phyloP scores from a whole-genome alignment of 64 coral and sea anemone genomes.

The Dendronephthya gigantea region DNA sequence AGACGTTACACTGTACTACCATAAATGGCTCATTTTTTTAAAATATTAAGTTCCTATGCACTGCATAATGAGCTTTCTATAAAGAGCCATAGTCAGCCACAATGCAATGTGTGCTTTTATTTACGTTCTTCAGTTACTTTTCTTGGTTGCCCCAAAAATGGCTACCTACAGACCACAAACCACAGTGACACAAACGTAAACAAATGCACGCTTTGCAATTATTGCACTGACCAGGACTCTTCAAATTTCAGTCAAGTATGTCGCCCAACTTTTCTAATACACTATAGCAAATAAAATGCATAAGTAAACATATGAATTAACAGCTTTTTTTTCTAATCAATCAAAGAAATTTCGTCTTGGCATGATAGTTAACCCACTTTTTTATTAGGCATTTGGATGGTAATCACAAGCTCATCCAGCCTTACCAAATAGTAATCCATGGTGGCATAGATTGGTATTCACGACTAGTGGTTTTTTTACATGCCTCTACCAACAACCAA shows the following conservation, averaged over 20 bases:
- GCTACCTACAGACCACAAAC: no score
- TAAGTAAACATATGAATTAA: background rate
- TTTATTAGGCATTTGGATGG: no score
- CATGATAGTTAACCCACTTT: no score
- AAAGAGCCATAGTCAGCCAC: background rate
- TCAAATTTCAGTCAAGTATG: no score
- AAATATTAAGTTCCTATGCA: background rate
- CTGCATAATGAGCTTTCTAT: background rate
- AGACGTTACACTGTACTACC: conserved; percentile 1
- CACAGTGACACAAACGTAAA: no score
- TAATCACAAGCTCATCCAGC: background rate
- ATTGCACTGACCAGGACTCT: no score
- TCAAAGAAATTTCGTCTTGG: no score
- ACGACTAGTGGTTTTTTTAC: conserved; percentile 13
- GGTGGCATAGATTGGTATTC: conserved; percentile 36
- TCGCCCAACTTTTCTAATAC: no score
- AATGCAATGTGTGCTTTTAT: background rate
- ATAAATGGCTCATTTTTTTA: background rate
- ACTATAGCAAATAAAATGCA: background rate
- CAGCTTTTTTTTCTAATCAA: no score
- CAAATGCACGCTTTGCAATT: no score
- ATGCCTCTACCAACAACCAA: conserved; percentile 32
- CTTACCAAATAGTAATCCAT: conserved; percentile 27
- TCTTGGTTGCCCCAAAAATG: no score
- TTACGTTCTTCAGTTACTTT: no score